Conservation (phyloP, 2,797 vertebrate genomes). For the Sebastes reedi region DNA sequence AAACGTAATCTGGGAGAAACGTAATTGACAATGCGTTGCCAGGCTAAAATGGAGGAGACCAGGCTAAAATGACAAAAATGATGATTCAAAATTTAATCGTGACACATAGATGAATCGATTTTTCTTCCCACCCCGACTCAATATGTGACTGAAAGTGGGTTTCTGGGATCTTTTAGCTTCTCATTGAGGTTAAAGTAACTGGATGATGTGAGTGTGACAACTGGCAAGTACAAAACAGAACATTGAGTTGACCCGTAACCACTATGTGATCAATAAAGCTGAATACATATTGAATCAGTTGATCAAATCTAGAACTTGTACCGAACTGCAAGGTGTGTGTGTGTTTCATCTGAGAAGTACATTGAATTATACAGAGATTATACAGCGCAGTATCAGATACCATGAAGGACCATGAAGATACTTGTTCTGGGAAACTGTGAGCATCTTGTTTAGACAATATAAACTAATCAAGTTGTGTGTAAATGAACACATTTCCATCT, state of each 20-base stretch:
- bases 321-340: not conserved
- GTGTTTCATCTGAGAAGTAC: not conserved
- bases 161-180: not conserved
- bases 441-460: not conserved
- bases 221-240: not conserved
- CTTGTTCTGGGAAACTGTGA: not conserved
- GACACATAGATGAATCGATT: too few relatives aligned
- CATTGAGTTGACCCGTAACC: not conserved
- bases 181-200: not conserved
- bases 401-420: not conserved
- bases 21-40: too few relatives aligned
- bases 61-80: too few relatives aligned
- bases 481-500: not conserved
- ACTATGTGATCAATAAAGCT: not conserved
- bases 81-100: too few relatives aligned
- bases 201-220: not conserved
- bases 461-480: not conserved
- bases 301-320: not conserved
- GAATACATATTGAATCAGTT: not conserved
- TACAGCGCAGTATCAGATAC: not conserved
- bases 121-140: not conserved
- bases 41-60: too few relatives aligned
- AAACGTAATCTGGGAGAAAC: too few relatives aligned
- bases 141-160: not conserved
- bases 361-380: not conserved